Conservation (phyloP, 2,797 vertebrate genomes). For the Setipinna tenuifilis region DNA sequence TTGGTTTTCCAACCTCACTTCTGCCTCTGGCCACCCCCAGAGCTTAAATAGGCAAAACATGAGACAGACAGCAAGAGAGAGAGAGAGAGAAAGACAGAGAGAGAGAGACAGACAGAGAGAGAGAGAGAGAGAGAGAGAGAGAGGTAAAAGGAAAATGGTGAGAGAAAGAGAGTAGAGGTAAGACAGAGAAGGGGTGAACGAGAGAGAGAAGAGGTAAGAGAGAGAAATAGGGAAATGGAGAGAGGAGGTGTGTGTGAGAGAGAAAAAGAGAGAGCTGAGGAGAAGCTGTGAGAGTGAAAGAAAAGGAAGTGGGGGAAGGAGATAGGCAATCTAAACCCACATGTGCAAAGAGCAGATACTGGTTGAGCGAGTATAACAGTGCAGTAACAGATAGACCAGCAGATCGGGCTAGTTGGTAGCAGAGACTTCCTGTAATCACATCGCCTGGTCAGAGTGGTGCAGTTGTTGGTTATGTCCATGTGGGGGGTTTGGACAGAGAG, state of each 20-base stretch:
- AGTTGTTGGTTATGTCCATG: background rate
- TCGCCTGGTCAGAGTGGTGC: background rate
- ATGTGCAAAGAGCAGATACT: conserved; percentile 1
- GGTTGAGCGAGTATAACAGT: conserved; percentile 16
- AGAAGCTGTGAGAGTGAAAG: conserved; percentile 28
- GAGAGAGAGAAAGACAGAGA: background rate
- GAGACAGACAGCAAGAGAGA: background rate
- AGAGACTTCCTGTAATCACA: background rate
- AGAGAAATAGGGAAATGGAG: background rate
- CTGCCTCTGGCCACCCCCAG: background rate
- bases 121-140: background rate
- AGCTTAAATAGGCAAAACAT: background rate
- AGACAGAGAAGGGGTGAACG: background rate
- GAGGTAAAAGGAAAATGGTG: background rate
- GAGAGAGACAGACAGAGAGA: background rate
- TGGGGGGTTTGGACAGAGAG: background rate
- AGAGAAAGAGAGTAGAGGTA: no score
- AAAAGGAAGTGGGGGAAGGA: conserved; percentile 24
- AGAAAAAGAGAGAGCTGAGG: no score
- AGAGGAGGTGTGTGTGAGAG: background rate
- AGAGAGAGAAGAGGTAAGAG: background rate
- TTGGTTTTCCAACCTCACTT: background rate
- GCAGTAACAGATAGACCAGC: background rate
- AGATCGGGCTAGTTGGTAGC: background rate
- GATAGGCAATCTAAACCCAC: background rate